Evolutionary conservation across 2,888 invertebrate species (phyloP).

Genomic region (Scaptomyza reducta): DNA sequence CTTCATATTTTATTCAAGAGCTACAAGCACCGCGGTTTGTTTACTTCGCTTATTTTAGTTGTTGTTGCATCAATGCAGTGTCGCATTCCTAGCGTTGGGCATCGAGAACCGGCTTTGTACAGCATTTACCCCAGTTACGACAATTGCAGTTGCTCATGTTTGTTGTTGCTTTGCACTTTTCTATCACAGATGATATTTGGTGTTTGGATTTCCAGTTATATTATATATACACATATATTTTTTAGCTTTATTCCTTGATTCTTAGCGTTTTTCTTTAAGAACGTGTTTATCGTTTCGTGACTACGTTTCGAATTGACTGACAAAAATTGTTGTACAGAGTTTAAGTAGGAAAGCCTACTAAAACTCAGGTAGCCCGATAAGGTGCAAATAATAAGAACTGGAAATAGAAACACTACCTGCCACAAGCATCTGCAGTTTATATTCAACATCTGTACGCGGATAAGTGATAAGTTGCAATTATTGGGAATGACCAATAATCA

Average conservation of each 20-base stretch:
- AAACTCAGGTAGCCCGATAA: slow-evolving; percentile 12
- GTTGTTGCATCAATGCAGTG: background rate
- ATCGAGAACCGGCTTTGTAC: slow-evolving; percentile 56
- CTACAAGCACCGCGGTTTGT: slow-evolving; percentile 44
- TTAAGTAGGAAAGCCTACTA: slow-evolving; percentile 54
- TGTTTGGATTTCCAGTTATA: background rate
- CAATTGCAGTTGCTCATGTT: slow-evolving; percentile 32
- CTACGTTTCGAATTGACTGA: slow-evolving; percentile 18
- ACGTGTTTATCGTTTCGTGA: slow-evolving; percentile 45
- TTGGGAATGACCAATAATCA: slow-evolving; percentile 16
- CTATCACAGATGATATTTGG: slow-evolving; percentile 57
- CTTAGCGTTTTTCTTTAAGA: slow-evolving; percentile 46
- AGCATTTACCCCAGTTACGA: slow-evolving; percentile 51
- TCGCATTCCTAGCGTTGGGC: slow-evolving; percentile 52
- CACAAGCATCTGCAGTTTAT: slow-evolving; percentile 47
- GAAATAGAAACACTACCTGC: slow-evolving; percentile 49
- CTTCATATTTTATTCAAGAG: slow-evolving; percentile 27
- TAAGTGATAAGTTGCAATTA: too few species aligned
- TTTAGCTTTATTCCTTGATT: slow-evolving; percentile 36
- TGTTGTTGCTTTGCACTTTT: slow-evolving; percentile 35
- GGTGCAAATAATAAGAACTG: background rate
- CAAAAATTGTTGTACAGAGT: background rate
- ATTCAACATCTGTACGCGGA: slow-evolving; percentile 43
- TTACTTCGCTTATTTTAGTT: slow-evolving; percentile 31
- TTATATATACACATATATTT: slow-evolving; percentile 2